A percentile compares a stretch with the other conserved stretches of the same genome.
Conservation (phyloP, 2,113 vertebrate species). For the Muscicapa adusta region DNA sequence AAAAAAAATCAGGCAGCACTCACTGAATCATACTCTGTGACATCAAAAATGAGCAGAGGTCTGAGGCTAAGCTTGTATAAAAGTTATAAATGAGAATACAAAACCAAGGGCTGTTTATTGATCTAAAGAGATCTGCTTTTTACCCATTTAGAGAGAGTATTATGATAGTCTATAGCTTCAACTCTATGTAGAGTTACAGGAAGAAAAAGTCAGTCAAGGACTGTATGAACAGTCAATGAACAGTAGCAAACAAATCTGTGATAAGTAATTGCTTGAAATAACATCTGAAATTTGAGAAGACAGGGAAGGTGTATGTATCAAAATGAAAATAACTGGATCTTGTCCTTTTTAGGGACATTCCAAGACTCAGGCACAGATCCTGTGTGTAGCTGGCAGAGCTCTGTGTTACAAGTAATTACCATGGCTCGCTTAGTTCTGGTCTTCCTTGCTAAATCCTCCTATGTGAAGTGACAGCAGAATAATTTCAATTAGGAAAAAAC, state of each 20-base stretch:
- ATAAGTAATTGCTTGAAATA: not conserved
- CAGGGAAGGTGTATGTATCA: not conserved
- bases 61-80: not conserved
- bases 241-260: not conserved
- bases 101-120: not conserved
- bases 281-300: not conserved
- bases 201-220: not conserved
- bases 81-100: not conserved
- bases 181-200: fast-evolving
- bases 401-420: not conserved
- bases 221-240: not conserved
- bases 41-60: not conserved
- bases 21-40: not conserved
- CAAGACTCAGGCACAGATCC: not conserved
- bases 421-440: not conserved
- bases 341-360: not conserved
- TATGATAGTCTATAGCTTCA: not conserved
- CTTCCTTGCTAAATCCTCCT: not conserved
- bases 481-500: not conserved
- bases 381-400: not conserved
- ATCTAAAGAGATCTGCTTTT: not conserved
- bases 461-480: constrained; percentile 31
- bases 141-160: not conserved
- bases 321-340: not conserved
- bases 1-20: not conserved